Conservation (phyloP, 2,888 invertebrate genomes). For the Pammene fasciana region DNA sequence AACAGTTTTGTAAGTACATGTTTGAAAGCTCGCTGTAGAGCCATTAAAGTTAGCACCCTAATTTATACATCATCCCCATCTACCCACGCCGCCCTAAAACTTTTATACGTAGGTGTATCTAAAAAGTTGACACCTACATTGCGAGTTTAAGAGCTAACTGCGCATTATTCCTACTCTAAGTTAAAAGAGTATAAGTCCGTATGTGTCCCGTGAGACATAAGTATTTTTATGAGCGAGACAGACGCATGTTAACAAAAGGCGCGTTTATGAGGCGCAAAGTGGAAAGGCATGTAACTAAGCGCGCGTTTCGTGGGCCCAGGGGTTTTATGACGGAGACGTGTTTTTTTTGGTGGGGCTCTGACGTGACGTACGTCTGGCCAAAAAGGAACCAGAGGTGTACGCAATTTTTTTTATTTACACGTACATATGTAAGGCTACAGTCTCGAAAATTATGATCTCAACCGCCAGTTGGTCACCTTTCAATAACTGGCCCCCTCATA, state of each 20-base stretch:
- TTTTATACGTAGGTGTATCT: conserved; percentile 7
- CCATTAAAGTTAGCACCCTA: conserved; percentile 1
- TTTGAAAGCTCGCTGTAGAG: not conserved
- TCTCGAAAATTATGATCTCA: too few relatives aligned
- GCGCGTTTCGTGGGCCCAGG: conserved; percentile 52
- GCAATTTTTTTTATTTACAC: not conserved
- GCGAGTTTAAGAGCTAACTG: conserved; percentile 61
- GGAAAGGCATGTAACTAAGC: conserved; percentile 61
- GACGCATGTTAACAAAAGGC: conserved; percentile 73
- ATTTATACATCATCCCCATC: conserved; percentile 13
- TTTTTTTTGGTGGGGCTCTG: conserved; percentile 46
- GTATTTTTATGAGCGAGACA: not conserved
- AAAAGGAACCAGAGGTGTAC: not conserved
- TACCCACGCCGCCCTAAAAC: conserved; percentile 11
- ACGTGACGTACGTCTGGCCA: conserved; percentile 6
- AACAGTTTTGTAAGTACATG: not conserved
- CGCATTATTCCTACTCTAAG: not conserved
- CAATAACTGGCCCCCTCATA: too few relatives aligned
- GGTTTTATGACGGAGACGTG: conserved; percentile 53
- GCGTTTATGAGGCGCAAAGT: conserved; percentile 72
- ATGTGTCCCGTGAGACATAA: conserved; percentile 6
- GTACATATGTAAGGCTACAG: too few relatives aligned
- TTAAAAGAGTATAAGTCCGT: conserved; percentile 1
- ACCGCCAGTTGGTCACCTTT: too few relatives aligned
- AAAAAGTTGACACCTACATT: conserved; percentile 27